Evolutionary conservation across 1,140 invertebrate genomes (phyloP).

Genomic region (Helicoverpa armigera): DNA sequence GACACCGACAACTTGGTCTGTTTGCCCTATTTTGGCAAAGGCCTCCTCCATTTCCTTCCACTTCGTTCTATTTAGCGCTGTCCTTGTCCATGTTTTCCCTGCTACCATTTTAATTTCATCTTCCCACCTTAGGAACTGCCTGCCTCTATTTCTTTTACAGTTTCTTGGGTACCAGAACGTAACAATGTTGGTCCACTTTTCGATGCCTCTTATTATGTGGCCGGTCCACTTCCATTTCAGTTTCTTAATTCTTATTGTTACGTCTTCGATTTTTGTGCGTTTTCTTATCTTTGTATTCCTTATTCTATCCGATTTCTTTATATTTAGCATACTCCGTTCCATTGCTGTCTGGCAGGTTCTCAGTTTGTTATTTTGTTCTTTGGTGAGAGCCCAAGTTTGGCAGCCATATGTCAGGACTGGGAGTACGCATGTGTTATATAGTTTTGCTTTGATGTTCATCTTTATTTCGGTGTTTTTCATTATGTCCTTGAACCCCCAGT

Average conservation of each 20-base stretch:
- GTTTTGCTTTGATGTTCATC: not conserved
- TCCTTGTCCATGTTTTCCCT: not conserved
- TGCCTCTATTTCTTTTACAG: not conserved
- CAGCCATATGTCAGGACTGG: conserved; percentile 3
- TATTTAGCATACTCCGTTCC: not conserved
- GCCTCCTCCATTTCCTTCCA: conserved; percentile 19
- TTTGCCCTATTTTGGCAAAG: not conserved
- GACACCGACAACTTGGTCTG: too few relatives aligned
- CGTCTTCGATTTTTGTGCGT: not conserved
- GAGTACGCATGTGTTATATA: not conserved
- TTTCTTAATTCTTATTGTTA: not conserved
- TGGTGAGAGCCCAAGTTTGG: not conserved
- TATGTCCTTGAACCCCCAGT: not conserved
- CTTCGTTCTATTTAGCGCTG: not conserved
- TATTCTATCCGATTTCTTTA: not conserved
- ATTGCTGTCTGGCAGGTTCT: not conserved
- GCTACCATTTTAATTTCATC: not conserved
- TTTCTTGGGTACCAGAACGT: not conserved
- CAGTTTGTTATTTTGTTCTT: not conserved
- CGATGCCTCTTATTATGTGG: conserved; percentile 2
- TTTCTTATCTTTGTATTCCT: not conserved
- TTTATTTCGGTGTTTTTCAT: not conserved
- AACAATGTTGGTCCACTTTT: not conserved
- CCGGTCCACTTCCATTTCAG: conserved; percentile 7
- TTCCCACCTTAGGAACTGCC: not conserved